phyloP scores from a whole-genome alignment of 1,140 invertebrate species.

The Tachypleus tridentatus region DNA sequence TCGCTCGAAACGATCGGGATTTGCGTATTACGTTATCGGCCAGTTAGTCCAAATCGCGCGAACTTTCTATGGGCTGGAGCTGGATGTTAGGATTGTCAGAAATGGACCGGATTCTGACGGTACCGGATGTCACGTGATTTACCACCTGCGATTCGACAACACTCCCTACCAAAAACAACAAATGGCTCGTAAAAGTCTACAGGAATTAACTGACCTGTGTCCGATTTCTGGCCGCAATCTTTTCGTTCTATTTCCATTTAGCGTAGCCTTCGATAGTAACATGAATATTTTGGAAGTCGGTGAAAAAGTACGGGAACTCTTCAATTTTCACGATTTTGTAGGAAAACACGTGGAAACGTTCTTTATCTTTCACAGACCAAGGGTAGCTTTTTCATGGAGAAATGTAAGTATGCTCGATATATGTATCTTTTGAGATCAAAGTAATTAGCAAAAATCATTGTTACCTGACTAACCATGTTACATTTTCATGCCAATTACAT shows the following conservation, averaged over 20 bases:
- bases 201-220: conserved; percentile 34
- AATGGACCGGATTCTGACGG: not conserved
- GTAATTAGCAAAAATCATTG: too few species aligned
- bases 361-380: conserved; percentile 56
- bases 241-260: conserved; percentile 75
- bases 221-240: conserved; percentile 51
- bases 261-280: conserved; percentile 87
- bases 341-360: conserved; percentile 50
- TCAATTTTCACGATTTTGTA: conserved; percentile 48
- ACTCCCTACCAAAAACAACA: conserved; percentile 4
- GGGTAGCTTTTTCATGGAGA: conserved; percentile 56
- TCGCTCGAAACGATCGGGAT: conserved; percentile 70
- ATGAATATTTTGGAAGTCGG: conserved; percentile 60
- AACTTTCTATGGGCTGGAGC: conserved; percentile 83
- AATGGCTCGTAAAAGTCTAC: too few species aligned
- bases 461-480: too few species aligned
- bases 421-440: too few species aligned
- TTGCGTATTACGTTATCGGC: conserved; percentile 92
- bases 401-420: conserved; percentile 39
- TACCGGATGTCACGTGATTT: conserved; percentile 17
- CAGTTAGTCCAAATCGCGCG: conserved; percentile 75
- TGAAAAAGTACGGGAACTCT: conserved; percentile 56
- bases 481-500: too few species aligned
- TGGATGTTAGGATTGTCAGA: conserved; percentile 74
- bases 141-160: conserved; percentile 21